phyloP scores from a whole-genome alignment of 2,888 invertebrate genomes.

The Agrochola circellaris region DNA sequence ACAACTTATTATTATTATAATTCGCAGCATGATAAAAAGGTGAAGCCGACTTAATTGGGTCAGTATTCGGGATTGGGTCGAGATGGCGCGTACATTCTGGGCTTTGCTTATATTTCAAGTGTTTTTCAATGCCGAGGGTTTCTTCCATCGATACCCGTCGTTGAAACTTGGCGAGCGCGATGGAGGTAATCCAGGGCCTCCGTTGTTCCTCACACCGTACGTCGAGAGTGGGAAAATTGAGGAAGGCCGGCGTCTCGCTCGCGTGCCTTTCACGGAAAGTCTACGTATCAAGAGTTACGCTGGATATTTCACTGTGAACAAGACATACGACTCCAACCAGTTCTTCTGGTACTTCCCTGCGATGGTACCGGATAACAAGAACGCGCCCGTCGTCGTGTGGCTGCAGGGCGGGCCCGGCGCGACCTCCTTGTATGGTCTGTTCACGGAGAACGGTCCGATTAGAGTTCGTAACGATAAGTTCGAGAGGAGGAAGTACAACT shows the following conservation, averaged over 20 bases:
- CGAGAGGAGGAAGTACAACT: conserved; percentile 93
- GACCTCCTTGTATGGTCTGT: conserved; percentile 94
- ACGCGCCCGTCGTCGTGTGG: conserved; percentile 95
- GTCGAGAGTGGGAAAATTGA: conserved; percentile 93
- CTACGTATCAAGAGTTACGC: conserved; percentile 92
- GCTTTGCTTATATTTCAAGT: conserved; percentile 71
- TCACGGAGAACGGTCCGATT: conserved; percentile 95
- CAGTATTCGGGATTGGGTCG: conserved; percentile 39
- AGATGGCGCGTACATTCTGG: conserved; percentile 74
- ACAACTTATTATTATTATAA: conserved; percentile 31
- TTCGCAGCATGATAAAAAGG: conserved; percentile 55
- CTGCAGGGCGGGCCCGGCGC: conserved; percentile 96
- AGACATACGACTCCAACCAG: conserved; percentile 94
- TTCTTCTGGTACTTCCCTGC: conserved; percentile 98
- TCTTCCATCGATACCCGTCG: conserved; percentile 82
- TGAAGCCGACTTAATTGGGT: conserved; percentile 38
- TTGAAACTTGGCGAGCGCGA: conserved; percentile 77
- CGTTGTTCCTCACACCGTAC: conserved; percentile 94
- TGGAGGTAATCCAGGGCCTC: conserved; percentile 87
- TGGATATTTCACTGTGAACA: conserved; percentile 96
- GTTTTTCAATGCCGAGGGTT: conserved; percentile 72
- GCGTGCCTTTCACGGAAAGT: conserved; percentile 91
- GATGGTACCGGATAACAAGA: conserved; percentile 86
- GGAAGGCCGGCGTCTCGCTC: conserved; percentile 90
- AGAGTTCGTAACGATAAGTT: conserved; percentile 82